These are phyloP conservation scores for Drosophila ercepeae DNA, from an alignment of 1,140 invertebrate genomes.

Conservation along the genomic window DNA sequence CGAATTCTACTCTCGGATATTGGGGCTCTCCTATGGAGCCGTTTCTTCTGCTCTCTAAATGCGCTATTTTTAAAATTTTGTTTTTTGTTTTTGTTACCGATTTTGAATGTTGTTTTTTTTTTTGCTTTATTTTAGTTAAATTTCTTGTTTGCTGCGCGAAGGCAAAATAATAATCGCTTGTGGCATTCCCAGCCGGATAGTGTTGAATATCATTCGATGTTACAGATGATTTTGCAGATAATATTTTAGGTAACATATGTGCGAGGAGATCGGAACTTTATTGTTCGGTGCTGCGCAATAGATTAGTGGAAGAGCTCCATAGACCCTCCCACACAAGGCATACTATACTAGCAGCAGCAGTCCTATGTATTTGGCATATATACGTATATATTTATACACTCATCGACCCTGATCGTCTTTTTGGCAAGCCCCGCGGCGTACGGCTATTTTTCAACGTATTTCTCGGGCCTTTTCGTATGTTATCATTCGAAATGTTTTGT, in stretches of 20 bases:
- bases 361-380: constrained; percentile 24
- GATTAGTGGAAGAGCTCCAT: constrained; percentile 11
- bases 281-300: constrained; percentile 42
- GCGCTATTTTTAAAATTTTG: constrained; percentile 50
- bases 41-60: constrained; percentile 32
- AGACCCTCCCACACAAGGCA: neutral
- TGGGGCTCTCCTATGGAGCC: constrained; percentile 16
- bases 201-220: constrained; percentile 81
- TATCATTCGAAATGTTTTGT: constrained; percentile 74
- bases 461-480: constrained; percentile 32
- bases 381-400: constrained; percentile 49
- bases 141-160: constrained; percentile 43
- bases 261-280: constrained; percentile 5
- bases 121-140: constrained; percentile 13
- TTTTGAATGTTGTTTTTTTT: constrained; percentile 32
- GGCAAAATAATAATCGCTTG: constrained; percentile 80
- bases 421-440: constrained; percentile 57
- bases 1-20: constrained; percentile 19
- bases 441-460: constrained; percentile 42
- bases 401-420: constrained; percentile 69
- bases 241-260: constrained; percentile 50
- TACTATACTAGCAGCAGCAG: neutral
- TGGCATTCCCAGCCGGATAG: constrained; percentile 77
- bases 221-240: constrained; percentile 74
- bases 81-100: constrained; percentile 38